Evolutionary conservation across 2,797 vertebrate species (phyloP).

Genomic region (Ciconia nigra): DNA sequence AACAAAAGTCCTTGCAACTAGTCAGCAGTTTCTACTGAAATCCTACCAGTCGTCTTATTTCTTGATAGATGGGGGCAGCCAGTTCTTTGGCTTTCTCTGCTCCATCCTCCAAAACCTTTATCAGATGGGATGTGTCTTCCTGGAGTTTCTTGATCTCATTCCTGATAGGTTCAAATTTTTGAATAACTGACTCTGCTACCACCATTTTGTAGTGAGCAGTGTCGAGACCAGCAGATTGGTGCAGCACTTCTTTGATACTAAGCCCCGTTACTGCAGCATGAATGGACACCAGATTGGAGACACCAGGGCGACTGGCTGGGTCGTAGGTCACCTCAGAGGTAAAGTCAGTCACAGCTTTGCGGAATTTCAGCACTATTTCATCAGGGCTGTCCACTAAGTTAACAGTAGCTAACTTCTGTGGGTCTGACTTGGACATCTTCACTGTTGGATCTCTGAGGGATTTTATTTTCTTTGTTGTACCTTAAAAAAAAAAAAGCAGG

Average conservation of each 20-base stretch:
- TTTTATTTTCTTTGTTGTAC: constrained; percentile 85
- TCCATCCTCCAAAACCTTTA: constrained; percentile 80
- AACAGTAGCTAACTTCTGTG: constrained; percentile 84
- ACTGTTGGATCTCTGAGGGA: constrained; percentile 87
- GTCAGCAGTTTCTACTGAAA: constrained; percentile 74
- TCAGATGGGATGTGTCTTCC: constrained; percentile 79
- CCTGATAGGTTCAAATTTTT: constrained; percentile 86
- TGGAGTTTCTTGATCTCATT: constrained; percentile 83
- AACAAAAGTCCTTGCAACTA: background rate
- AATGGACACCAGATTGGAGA: constrained; percentile 90
- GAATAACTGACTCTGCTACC: constrained; percentile 86
- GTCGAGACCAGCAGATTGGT: constrained; percentile 77
- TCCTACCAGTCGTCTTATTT: constrained; percentile 85
- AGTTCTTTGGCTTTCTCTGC: constrained; percentile 81
- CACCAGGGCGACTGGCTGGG: constrained; percentile 80
- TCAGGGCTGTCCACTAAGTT: constrained; percentile 86
- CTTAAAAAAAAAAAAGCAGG: constrained; percentile 58
- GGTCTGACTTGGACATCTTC: constrained; percentile 98
- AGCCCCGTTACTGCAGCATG: constrained; percentile 81
- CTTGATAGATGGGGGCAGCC: constrained; percentile 81
- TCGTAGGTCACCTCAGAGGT: constrained; percentile 92
- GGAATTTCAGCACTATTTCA: constrained; percentile 87
- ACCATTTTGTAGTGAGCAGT: constrained; percentile 87
- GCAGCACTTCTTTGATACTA: constrained; percentile 80
- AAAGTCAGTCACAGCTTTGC: constrained; percentile 92